These are phyloP conservation scores for Chrysochloris asiatica DNA, from an alignment of 2,113 vertebrate species.

Conservation along the genomic window DNA sequence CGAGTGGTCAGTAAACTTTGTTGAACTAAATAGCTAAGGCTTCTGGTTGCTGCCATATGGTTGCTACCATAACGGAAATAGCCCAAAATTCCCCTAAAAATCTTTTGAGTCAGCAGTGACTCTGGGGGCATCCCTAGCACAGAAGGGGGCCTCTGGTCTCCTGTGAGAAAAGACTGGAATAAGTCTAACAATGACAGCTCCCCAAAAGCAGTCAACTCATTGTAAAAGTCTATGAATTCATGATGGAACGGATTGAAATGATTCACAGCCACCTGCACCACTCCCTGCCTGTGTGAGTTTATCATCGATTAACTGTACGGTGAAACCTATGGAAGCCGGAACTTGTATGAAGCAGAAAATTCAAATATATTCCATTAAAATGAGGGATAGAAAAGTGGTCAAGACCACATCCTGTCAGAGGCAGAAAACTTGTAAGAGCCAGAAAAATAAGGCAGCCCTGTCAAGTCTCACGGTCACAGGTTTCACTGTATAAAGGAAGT, in stretches of 20 bases:
- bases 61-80: conserved; percentile 2
- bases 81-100: background rate
- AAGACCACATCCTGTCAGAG: background rate
- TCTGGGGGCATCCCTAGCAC: background rate
- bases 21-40: background rate
- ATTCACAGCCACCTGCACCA: background rate
- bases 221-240: background rate
- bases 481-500: background rate
- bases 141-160: background rate
- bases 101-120: background rate
- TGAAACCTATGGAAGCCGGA: background rate
- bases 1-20: background rate
- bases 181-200: background rate
- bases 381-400: background rate
- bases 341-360: background rate
- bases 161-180: background rate
- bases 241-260: background rate
- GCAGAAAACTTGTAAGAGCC: background rate
- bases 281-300: background rate
- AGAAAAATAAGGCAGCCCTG: background rate
- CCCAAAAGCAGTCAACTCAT: background rate
- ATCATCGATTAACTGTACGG: background rate
- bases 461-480: background rate
- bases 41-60: background rate
- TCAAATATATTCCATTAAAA: too few species aligned